Conservation (phyloP, 2,113 vertebrate genomes). For the Hemicordylus capensis region DNA sequence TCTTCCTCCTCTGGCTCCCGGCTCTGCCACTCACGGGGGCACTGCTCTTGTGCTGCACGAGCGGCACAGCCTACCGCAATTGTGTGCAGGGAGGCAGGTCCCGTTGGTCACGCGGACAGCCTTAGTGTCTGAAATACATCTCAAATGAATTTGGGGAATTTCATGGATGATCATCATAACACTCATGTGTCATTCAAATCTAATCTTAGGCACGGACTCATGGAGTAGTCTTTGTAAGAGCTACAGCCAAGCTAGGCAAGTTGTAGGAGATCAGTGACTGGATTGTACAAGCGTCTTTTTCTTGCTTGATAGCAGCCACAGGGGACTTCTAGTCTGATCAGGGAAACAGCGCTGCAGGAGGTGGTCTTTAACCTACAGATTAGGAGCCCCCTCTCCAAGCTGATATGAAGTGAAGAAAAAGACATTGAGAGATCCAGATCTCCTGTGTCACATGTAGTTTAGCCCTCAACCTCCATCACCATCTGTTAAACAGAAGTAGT, state of each 20-base stretch:
- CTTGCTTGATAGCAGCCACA: neutral
- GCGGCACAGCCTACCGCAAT: no score
- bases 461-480: neutral
- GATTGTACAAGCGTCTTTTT: neutral
- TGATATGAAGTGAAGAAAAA: neutral
- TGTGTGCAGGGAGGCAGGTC: no score
- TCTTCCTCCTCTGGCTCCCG: no score
- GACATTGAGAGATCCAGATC: neutral
- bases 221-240: neutral
- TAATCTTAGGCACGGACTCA: neutral
- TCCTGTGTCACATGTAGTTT: neutral
- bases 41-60: no score
- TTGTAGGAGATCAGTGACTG: neutral
- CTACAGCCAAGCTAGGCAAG: neutral
- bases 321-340: neutral
- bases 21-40: no score
- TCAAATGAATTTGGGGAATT: neutral
- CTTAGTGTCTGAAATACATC: neutral
- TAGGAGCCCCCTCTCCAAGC: no score
- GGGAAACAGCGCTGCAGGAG: neutral
- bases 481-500: neutral
- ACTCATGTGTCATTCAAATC: no score
- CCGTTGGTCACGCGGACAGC: no score
- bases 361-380: neutral
- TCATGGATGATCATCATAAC: neutral